A percentile compares a stretch with the other conserved stretches of the same genome.
Conservation (phyloP, 2,113 vertebrate genomes). For the Anser brachyrhynchus region DNA sequence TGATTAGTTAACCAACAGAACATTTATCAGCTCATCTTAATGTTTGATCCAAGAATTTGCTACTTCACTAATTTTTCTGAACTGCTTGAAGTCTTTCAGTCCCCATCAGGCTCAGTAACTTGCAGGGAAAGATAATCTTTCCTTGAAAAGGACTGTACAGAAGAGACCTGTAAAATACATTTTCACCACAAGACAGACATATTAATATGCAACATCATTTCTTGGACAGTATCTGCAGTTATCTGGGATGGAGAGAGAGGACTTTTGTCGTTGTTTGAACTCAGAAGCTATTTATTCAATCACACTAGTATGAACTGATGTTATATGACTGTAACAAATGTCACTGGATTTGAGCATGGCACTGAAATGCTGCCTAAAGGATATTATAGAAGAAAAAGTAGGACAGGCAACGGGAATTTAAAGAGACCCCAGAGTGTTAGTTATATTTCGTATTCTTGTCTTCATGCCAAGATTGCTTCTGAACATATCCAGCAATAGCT, state of each 20-base stretch:
- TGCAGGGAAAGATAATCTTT: background rate
- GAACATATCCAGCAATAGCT: background rate
- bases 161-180: background rate
- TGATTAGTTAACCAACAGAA: background rate
- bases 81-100: background rate
- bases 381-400: conserved; percentile 23
- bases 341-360: background rate
- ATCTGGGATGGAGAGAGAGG: background rate
- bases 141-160: background rate
- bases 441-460: background rate
- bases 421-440: background rate
- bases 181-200: background rate
- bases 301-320: conserved; percentile 11
- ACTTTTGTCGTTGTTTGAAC: background rate
- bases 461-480: background rate
- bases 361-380: conserved; percentile 46
- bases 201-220: background rate
- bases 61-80: background rate
- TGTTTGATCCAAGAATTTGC: background rate
- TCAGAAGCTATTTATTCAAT: conserved; percentile 40
- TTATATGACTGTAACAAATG: conserved; percentile 49
- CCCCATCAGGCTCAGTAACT: background rate
- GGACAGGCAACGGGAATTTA: conserved; percentile 2
- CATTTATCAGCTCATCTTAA: background rate
- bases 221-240: background rate